Conservation (phyloP, 2,113 vertebrate species). For the Lepidothrix coronata region DNA sequence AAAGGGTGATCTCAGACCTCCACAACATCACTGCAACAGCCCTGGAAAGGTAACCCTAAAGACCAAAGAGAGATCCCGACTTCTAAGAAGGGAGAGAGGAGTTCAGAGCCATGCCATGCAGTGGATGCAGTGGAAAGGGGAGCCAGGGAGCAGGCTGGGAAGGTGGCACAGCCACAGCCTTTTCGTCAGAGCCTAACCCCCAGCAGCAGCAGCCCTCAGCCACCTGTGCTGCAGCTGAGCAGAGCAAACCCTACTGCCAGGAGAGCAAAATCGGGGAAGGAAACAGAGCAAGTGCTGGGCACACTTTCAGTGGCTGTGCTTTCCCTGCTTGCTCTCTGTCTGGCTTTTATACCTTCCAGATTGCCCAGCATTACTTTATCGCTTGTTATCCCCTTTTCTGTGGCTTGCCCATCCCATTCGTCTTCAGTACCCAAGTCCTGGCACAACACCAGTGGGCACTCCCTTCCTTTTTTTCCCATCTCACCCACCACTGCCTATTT, state of each 20-base stretch:
- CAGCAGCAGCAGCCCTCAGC: not conserved
- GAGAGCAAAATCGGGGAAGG: not conserved
- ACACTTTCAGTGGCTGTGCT: not conserved
- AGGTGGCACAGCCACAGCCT: not conserved
- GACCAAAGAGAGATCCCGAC: not conserved
- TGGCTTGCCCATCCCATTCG: not conserved
- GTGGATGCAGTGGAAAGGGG: not conserved
- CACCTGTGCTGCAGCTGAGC: not conserved
- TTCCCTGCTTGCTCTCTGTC: not conserved
- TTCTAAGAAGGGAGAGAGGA: not conserved
- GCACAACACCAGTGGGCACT: not conserved
- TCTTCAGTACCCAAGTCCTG: not conserved
- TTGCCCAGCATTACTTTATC: not conserved
- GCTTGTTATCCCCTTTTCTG: not conserved
- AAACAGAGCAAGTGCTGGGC: not conserved
- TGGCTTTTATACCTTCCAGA: not conserved
- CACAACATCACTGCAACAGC: not conserved
- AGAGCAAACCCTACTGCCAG: not conserved
- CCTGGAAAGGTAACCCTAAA: not conserved
- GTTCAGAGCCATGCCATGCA: not conserved
- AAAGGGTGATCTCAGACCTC: not conserved
- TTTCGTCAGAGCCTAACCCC: not conserved
- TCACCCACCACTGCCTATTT: slow-evolving; percentile 6
- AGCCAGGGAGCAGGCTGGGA: not conserved
- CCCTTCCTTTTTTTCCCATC: not conserved